Evolutionary conservation across 1,140 invertebrate species (phyloP).

Genomic region (Lethrus apterus): DNA sequence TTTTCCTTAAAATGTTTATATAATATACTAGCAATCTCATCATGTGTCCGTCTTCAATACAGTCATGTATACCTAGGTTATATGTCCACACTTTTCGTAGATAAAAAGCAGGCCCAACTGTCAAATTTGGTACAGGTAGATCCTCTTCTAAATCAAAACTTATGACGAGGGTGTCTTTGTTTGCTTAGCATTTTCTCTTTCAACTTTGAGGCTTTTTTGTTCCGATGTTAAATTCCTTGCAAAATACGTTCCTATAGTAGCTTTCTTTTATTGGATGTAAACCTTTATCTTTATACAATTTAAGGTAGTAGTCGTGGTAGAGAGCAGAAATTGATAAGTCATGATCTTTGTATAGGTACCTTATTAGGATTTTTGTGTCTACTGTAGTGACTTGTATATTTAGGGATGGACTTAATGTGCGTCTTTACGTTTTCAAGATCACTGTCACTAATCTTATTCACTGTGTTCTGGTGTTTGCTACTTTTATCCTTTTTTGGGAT

Average conservation of each 20-base stretch:
- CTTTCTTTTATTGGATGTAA: constrained; percentile 5
- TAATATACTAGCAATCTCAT: constrained; percentile 14
- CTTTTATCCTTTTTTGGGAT: constrained; percentile 5
- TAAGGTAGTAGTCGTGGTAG: constrained; percentile 9
- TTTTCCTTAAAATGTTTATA: constrained; percentile 12
- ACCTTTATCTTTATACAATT: constrained; percentile 11
- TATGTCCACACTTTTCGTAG: constrained; percentile 10
- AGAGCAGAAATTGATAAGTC: constrained; percentile 12
- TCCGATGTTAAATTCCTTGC: constrained; percentile 13
- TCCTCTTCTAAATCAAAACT: constrained; percentile 13
- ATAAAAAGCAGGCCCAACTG: constrained; percentile 11
- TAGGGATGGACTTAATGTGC: constrained; percentile 14
- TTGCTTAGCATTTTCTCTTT: constrained; percentile 8
- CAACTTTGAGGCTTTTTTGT: constrained; percentile 10
- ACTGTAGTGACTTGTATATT: constrained; percentile 19
- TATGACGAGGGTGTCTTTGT: neutral
- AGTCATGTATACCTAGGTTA: constrained; percentile 16
- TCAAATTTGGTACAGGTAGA: constrained; percentile 12
- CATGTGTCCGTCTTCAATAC: constrained; percentile 6
- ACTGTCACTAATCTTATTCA: neutral
- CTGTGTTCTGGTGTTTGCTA: neutral
- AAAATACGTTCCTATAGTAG: constrained; percentile 14
- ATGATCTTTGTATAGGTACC: constrained; percentile 12
- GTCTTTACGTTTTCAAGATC: neutral
- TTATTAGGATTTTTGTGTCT: constrained; percentile 13